phyloP scores from a whole-genome alignment of 2,888 invertebrate genomes.

The Dolichopus griseipennis region DNA sequence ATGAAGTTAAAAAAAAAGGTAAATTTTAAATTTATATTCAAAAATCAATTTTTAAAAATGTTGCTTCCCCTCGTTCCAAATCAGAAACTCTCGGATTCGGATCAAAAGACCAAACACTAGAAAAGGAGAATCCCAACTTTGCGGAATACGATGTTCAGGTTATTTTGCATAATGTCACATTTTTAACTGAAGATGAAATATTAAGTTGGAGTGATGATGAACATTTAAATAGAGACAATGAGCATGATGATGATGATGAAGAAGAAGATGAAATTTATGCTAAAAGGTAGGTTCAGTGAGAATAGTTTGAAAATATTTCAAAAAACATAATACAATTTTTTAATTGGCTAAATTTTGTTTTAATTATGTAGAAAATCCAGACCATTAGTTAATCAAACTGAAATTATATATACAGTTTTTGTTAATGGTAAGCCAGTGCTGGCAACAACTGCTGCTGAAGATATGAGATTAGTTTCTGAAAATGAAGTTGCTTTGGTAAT shows the following conservation, averaged over 20 bases:
- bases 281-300: slow-evolving; percentile 34
- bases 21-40: neutral
- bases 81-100: slow-evolving; percentile 7
- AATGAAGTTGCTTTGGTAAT: slow-evolving; percentile 66
- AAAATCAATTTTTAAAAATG: too few relatives aligned
- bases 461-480: slow-evolving; percentile 71
- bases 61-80: neutral
- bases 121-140: slow-evolving; percentile 25
- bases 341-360: too few relatives aligned
- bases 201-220: slow-evolving; percentile 27
- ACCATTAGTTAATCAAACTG: slow-evolving; percentile 43
- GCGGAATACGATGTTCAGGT: slow-evolving; percentile 51
- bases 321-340: too few relatives aligned
- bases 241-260: slow-evolving; percentile 17
- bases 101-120: neutral
- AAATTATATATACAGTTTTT: slow-evolving; percentile 71
- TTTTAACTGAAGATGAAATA: slow-evolving; percentile 43
- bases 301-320: neutral
- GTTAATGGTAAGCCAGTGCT: slow-evolving; percentile 72
- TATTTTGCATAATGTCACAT: slow-evolving; percentile 59
- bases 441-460: slow-evolving; percentile 70
- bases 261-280: slow-evolving; percentile 33
- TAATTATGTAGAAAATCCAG: slow-evolving; percentile 33
- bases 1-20: slow-evolving; percentile 1
- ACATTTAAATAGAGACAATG: slow-evolving; percentile 32